Percentiles rank a stretch among this genome's conserved stretches.
Evolutionary conservation across 2,797 vertebrate species (phyloP).

Genomic region (Premnoplex brunnescens): DNA sequence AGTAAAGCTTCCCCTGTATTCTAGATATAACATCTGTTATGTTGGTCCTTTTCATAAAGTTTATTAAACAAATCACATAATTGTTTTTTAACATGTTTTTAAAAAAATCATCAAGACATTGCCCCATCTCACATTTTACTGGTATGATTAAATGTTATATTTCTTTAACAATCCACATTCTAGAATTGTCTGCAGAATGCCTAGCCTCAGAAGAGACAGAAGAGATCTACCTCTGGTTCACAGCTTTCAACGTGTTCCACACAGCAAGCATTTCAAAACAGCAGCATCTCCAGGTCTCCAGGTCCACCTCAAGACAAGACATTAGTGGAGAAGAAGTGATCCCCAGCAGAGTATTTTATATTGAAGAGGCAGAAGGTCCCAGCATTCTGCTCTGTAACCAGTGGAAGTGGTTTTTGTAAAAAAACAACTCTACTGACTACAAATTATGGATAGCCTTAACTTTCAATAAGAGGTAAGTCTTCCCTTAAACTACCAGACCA

Average conservation of each 20-base stretch:
- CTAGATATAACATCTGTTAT: background rate
- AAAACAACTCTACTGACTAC: background rate
- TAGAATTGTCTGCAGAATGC: background rate
- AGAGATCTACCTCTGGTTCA: background rate
- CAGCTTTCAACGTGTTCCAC: accelerated
- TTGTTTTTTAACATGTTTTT: background rate
- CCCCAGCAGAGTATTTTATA: background rate
- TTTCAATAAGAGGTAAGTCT: background rate
- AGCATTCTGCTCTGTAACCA: background rate
- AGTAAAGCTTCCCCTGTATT: background rate
- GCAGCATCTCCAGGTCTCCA: background rate
- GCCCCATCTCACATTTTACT: background rate
- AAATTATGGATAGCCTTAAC: background rate
- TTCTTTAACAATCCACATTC: background rate
- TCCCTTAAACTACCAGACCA: background rate
- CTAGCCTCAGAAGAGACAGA: background rate
- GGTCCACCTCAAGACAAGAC: background rate
- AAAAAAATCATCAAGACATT: background rate
- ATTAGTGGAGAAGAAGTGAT: background rate
- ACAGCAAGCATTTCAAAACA: background rate
- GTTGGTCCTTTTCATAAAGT: accelerated
- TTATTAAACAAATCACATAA: background rate
- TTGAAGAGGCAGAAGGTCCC: background rate
- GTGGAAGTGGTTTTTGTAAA: background rate
- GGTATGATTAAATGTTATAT: background rate